Percentiles rank a stretch among this genome's conserved stretches.
Conservation (phyloP, 2,888 invertebrate genomes). For the Drosophila merina region DNA sequence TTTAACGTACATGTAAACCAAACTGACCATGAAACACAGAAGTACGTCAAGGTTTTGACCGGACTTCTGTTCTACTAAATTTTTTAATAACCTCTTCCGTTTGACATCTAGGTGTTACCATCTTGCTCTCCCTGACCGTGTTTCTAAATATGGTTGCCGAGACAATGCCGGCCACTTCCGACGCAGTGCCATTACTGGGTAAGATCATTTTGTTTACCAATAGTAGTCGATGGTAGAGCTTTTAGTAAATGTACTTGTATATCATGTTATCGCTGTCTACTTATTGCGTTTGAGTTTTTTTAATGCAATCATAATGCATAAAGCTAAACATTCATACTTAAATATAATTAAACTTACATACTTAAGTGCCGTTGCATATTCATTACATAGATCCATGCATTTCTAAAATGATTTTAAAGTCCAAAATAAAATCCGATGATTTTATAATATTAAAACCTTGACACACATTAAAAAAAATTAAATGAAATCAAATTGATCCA, state of each 20-base stretch:
- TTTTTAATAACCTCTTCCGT: conserved; percentile 22
- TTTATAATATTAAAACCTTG: conserved; percentile 84
- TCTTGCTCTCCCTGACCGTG: conserved; percentile 98
- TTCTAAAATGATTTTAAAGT: conserved; percentile 76
- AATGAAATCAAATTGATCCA: conserved; percentile 19
- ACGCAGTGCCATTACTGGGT: conserved; percentile 95
- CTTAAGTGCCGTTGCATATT: conserved; percentile 58
- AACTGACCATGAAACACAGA: background rate
- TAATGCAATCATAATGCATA: conserved; percentile 22
- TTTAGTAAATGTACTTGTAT: conserved; percentile 40
- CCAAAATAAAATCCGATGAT: conserved; percentile 78
- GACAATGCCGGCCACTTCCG: conserved; percentile 99
- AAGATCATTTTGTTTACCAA: conserved; percentile 78
- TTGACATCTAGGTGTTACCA: conserved; percentile 92
- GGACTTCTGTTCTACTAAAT: background rate
- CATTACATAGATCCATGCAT: conserved; percentile 64
- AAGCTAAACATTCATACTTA: conserved; percentile 26
- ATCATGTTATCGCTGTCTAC: conserved; percentile 38
- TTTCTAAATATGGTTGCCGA: conserved; percentile 99
- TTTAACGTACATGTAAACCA: too few relatives aligned
- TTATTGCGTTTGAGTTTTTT: conserved; percentile 30
- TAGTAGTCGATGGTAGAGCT: conserved; percentile 44
- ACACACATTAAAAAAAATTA: conserved; percentile 67
- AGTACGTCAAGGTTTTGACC: background rate
- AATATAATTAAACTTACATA: conserved; percentile 29